phyloP scores from a whole-genome alignment of 2,888 invertebrate species.

The Crossocerus cetratus region DNA sequence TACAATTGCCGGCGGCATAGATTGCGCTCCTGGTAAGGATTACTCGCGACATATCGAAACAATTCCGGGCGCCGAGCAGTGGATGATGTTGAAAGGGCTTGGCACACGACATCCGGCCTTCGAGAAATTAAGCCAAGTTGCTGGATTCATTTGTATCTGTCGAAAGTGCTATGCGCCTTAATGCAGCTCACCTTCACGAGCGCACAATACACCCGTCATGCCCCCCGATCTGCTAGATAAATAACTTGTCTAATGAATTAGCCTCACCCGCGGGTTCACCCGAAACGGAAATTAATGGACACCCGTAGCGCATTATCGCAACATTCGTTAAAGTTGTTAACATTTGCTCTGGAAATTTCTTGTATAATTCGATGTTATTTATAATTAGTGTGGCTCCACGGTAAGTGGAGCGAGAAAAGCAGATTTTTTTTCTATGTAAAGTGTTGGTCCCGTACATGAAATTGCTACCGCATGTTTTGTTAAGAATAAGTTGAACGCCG shows the following conservation, averaged over 20 bases:
- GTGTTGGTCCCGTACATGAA: too few relatives aligned
- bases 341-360: background rate
- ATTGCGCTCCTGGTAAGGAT: background rate
- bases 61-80: background rate
- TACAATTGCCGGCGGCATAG: background rate
- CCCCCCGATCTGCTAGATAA: background rate
- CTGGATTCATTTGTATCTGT: background rate
- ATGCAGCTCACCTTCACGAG: background rate
- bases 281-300: background rate
- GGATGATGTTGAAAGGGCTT: background rate
- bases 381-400: too few relatives aligned
- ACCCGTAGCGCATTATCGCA: background rate
- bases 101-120: conserved; percentile 1
- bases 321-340: background rate
- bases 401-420: too few relatives aligned
- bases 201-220: conserved; percentile 1
- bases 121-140: background rate
- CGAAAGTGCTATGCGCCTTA: background rate
- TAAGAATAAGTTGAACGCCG: too few relatives aligned
- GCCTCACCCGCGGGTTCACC: background rate
- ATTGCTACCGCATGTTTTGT: too few relatives aligned
- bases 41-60: background rate
- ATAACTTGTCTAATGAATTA: conserved; percentile 10
- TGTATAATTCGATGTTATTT: too few relatives aligned
- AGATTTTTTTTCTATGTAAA: too few relatives aligned